Base-by-base conservation (phyloP, 2,113 vertebrate genomes). In the Varanus komodoensis region DNA sequence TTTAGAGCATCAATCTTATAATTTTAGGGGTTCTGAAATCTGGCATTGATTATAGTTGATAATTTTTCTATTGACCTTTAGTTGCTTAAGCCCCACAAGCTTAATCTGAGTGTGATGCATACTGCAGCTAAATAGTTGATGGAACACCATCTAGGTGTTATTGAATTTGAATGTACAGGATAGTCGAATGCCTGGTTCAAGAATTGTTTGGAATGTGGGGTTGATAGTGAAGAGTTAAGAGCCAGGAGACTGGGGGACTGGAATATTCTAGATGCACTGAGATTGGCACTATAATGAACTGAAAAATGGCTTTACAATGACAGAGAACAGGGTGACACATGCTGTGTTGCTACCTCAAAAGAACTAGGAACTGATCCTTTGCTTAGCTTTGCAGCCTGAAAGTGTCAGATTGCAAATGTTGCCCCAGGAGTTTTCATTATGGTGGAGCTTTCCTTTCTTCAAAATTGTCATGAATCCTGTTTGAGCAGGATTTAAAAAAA, bases 231-330 rank as follows among this genome's bases (percentile, higher is more conserved):
- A 84, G 82, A 84, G 44, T 73, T 88, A 89, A 84, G 23, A 7
- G 78, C 50, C 61, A 89, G 84, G 73, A 78, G 8, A 44, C 81
- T 77, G 8, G 1, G 32, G 57, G 38, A 1, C 27, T 48, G 38
- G 34, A 84, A 68, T 84, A 78, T 68, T 75, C 71, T 27, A 64
- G 23, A 38, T 52, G 8, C 73, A 78, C 38, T 6, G 44, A 68
- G 57, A 75, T 21, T 84, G 88, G 38, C 88, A 89, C 29, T 84
- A 67, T 89, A 84, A 78, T 89, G 61, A 84, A 79, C 61, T 69
- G 73, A 78, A 73, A 52, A 83, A 75, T 77, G 57, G 85, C 57
- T 75, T 64, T 81, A 44, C 83, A 48, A 87, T 54, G n/a, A 88
- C 27, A 69, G 73, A 54, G 68, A 21, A 32, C 57, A 78, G n/a